Conservation (phyloP, 2,113 vertebrate genomes). For the Sminthopsis crassicaudata region DNA sequence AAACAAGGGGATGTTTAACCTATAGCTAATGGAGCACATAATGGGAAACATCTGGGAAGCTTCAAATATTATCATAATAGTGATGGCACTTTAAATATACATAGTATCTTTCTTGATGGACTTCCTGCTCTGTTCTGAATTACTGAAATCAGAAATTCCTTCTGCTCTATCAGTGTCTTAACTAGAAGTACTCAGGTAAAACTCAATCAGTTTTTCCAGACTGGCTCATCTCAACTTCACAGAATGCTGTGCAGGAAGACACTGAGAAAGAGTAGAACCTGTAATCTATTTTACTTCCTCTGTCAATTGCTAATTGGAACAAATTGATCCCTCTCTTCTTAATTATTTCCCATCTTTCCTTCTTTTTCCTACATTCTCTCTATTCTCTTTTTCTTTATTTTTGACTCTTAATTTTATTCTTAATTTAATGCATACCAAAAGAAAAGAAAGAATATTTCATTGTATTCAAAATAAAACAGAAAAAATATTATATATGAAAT, state of each 20-base stretch:
- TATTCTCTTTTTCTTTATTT: background rate
- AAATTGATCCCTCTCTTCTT: background rate
- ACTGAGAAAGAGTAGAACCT: background rate
- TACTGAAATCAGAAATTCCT: background rate
- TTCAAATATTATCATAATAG: conserved; percentile 1
- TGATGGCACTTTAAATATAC: background rate
- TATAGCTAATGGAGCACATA: background rate
- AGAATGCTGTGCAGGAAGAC: background rate
- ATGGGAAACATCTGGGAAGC: background rate
- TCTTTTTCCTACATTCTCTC: background rate
- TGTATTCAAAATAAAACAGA: background rate
- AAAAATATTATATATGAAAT: background rate
- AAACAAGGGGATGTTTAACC: background rate
- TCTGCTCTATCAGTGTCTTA: background rate
- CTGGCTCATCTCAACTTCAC: background rate
- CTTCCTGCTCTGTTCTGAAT: background rate
- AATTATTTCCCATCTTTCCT: background rate
- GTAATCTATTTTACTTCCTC: background rate
- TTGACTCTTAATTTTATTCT: background rate
- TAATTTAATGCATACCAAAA: background rate
- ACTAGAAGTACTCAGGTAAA: background rate
- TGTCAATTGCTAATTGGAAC: background rate
- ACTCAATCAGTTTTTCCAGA: background rate
- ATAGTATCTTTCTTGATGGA: background rate
- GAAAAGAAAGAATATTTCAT: background rate